Evolutionary conservation across 2,888 invertebrate genomes (phyloP).

Genomic region (Agrilus mali): DNA sequence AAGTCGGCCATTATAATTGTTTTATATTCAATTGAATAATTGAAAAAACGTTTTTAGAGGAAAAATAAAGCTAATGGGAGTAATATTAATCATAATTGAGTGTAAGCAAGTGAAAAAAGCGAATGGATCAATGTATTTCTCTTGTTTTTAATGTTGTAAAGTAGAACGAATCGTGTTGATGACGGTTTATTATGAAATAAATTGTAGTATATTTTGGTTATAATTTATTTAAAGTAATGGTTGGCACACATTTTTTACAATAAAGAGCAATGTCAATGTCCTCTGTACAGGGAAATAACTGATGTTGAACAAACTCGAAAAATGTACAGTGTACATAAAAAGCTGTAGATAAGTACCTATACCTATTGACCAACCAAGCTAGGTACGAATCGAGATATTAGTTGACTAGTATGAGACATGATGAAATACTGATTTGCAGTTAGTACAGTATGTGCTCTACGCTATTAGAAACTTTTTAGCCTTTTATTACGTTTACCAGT

Average conservation of each 20-base stretch:
- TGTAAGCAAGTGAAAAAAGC: no score
- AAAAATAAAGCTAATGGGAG: no score
- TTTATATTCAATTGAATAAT: no score
- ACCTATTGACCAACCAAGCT: background rate
- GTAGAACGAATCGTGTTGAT: no score
- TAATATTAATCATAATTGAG: no score
- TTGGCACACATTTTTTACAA: slow-evolving; percentile 36
- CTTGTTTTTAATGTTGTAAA: no score
- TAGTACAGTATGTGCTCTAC: slow-evolving; percentile 26
- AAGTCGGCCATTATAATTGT: no score
- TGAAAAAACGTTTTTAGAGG: no score
- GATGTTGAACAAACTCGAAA: slow-evolving; percentile 10
- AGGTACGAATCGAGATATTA: slow-evolving; percentile 11
- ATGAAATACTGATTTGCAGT: slow-evolving; percentile 29
- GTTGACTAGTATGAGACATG: slow-evolving; percentile 16
- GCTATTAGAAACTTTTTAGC: slow-evolving; percentile 21
- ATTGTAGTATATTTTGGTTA: slow-evolving; percentile 13
- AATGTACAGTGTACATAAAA: slow-evolving; percentile 4
- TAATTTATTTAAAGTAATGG: slow-evolving; percentile 34
- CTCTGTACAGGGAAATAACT: slow-evolving; percentile 27
- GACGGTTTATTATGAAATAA: no score
- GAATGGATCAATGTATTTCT: no score
- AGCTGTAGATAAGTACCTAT: background rate
- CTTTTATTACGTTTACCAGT: slow-evolving; percentile 19
- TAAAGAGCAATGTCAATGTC: slow-evolving; percentile 31